A percentile compares a stretch with the other conserved stretches of the same genome.
phyloP scores from a whole-genome alignment of 2,113 vertebrate species.

The Zeus faber region DNA sequence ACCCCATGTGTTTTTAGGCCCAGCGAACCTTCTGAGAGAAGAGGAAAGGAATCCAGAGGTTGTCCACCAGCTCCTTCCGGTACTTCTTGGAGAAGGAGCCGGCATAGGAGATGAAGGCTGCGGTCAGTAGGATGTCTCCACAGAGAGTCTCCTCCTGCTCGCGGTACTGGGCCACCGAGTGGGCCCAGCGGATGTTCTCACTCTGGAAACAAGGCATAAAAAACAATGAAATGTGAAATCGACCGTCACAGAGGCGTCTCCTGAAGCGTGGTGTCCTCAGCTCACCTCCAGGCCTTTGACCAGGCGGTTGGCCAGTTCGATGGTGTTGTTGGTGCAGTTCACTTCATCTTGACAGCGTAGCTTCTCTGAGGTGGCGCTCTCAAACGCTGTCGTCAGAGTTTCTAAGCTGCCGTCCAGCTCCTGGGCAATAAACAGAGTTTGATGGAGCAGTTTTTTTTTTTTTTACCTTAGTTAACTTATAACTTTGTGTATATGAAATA shows the following conservation, averaged over 20 bases:
- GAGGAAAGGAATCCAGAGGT: constrained; percentile 71
- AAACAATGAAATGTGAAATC: no score
- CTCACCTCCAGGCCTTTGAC: constrained; percentile 94
- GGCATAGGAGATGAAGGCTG: constrained; percentile 73
- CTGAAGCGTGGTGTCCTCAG: background rate
- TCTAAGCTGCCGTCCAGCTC: constrained; percentile 87
- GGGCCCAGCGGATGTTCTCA: constrained; percentile 77
- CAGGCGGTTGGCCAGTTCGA: constrained; percentile 94
- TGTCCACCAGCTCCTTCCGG: constrained; percentile 66
- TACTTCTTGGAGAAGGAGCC: constrained; percentile 75
- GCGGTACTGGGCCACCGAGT: constrained; percentile 71
- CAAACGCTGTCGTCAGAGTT: constrained; percentile 80
- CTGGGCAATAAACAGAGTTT: constrained; percentile 53
- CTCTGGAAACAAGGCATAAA: constrained; percentile 47
- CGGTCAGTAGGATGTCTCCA: constrained; percentile 73
- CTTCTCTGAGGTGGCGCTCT: constrained; percentile 89
- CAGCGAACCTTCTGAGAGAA: constrained; percentile 61
- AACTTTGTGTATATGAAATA: no score
- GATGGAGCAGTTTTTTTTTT: no score
- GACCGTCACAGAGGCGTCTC: background rate
- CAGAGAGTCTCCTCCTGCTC: constrained; percentile 75
- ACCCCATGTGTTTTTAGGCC: background rate
- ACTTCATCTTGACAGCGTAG: constrained; percentile 89
- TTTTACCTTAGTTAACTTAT: no score
- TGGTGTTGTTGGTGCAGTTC: constrained; percentile 93